Conservation (phyloP, 2,797 vertebrate species). For the Ceyx erithaca region DNA sequence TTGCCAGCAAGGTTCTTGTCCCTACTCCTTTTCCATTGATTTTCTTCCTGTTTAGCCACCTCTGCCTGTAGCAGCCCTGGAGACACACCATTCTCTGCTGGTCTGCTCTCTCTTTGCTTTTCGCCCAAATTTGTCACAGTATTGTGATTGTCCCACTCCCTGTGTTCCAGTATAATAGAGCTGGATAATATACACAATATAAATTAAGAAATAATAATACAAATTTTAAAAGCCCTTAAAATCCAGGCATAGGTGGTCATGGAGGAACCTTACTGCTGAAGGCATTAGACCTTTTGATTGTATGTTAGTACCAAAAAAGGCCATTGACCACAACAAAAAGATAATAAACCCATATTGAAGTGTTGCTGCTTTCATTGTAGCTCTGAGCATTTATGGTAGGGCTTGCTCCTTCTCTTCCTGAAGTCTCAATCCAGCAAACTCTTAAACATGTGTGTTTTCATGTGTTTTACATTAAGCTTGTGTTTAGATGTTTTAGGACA, state of each 20-base stretch:
- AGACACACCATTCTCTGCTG: neutral
- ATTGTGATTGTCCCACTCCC: neutral
- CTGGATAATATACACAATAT: neutral
- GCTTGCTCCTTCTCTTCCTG: neutral
- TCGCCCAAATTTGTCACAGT: neutral
- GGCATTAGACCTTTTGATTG: neutral
- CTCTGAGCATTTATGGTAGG: neutral
- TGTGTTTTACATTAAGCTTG: slow-evolving; percentile 24
- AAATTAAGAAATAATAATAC: neutral
- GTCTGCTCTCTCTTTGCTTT: neutral
- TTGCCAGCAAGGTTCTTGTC: neutral
- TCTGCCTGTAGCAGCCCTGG: neutral
- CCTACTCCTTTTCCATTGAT: neutral
- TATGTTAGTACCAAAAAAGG: neutral
- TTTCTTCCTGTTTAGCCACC: neutral
- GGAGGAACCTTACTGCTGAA: neutral
- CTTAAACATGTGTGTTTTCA: neutral
- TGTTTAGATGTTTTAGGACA: slow-evolving; percentile 33
- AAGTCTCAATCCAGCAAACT: neutral
- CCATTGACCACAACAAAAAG: neutral
- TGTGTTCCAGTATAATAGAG: neutral
- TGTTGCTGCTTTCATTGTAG: neutral
- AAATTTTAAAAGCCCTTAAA: neutral
- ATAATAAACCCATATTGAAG: neutral
- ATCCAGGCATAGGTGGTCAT: neutral